Evolutionary conservation across 30 jellyfish, hydroid and myxozoan species (phyloP).

Genomic region (Chrysaora quinquecirrha): DNA sequence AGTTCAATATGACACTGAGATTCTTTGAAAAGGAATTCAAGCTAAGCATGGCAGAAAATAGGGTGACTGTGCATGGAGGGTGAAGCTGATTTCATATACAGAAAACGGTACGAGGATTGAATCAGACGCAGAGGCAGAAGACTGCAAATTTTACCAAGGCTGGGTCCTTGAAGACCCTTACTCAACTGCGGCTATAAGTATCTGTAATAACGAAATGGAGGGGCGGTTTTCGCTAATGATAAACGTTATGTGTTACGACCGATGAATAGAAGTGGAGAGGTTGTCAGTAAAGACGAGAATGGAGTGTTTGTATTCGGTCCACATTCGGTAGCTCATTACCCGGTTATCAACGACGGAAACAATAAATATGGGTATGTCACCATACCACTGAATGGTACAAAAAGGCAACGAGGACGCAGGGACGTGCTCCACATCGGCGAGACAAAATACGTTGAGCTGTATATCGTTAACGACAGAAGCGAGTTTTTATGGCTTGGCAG

Average conservation of each 20-base stretch:
- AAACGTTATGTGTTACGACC: slow-evolving; percentile 23
- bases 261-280: neutral
- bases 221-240: slow-evolving; percentile 23
- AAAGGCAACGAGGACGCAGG: neutral
- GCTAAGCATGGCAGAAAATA: slow-evolving; percentile 16
- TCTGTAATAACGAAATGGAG: slow-evolving; percentile 42
- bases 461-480: slow-evolving; percentile 72
- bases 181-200: slow-evolving; percentile 32
- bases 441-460: slow-evolving; percentile 79
- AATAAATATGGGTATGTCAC: slow-evolving; percentile 7
- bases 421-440: slow-evolving; percentile 36
- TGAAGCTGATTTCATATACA: slow-evolving; percentile 35
- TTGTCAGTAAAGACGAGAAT: neutral
- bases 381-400: neutral
- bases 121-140: slow-evolving; percentile 14
- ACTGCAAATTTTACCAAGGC: slow-evolving; percentile 56
- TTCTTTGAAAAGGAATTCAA: slow-evolving; percentile 4
- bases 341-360: neutral
- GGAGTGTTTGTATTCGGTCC: slow-evolving; percentile 39
- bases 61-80: slow-evolving; percentile 23
- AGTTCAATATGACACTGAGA: slow-evolving; percentile 9
- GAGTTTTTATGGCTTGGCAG: slow-evolving; percentile 52
- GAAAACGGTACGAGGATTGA: slow-evolving; percentile 30
- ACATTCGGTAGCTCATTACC: slow-evolving; percentile 15
- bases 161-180: slow-evolving; percentile 1